These are phyloP conservation scores for Mythimna albipuncta DNA, from an alignment of 2,888 invertebrate genomes.

Conservation along the genomic window DNA sequence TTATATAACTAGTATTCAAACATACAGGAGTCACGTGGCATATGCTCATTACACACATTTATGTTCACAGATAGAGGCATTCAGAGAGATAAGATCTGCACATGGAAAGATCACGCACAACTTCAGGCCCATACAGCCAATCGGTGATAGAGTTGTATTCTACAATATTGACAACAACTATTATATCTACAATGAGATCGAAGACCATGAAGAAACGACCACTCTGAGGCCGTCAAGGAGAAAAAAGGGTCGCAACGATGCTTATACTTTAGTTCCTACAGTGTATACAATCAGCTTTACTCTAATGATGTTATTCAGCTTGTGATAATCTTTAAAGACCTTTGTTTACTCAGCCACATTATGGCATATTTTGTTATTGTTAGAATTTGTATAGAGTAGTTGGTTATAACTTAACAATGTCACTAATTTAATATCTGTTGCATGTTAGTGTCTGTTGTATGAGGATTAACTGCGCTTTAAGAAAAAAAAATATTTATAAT, in stretches of 20 bases:
- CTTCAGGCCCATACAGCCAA: constrained; percentile 95
- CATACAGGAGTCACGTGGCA: constrained; percentile 12
- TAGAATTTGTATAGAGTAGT: constrained; percentile 32
- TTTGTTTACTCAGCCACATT: constrained; percentile 32
- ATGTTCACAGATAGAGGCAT: constrained; percentile 92
- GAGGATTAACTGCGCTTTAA: constrained; percentile 30
- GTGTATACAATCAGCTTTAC: constrained; percentile 54
- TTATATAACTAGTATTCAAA: constrained; percentile 15
- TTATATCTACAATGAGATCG: constrained; percentile 85
- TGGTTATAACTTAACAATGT: constrained; percentile 48
- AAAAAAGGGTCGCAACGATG: constrained; percentile 71
- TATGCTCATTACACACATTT: constrained; percentile 21
- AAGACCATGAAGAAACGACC: constrained; percentile 76
- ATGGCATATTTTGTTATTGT: constrained; percentile 42
- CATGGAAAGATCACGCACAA: constrained; percentile 94
- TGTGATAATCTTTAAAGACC: constrained; percentile 49
- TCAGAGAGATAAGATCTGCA: constrained; percentile 92
- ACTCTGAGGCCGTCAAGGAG: constrained; percentile 66
- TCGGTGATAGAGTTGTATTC: constrained; percentile 93
- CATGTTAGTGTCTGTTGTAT: constrained; percentile 1
- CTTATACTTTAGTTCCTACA: constrained; percentile 43
- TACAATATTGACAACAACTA: constrained; percentile 90
- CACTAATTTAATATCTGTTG: constrained; percentile 44
- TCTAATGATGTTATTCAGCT: constrained; percentile 49
- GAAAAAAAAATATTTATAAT: constrained; percentile 18